These are phyloP conservation scores for Pipra filicauda DNA, from an alignment of 2,113 vertebrate genomes.

Conservation along the genomic window DNA sequence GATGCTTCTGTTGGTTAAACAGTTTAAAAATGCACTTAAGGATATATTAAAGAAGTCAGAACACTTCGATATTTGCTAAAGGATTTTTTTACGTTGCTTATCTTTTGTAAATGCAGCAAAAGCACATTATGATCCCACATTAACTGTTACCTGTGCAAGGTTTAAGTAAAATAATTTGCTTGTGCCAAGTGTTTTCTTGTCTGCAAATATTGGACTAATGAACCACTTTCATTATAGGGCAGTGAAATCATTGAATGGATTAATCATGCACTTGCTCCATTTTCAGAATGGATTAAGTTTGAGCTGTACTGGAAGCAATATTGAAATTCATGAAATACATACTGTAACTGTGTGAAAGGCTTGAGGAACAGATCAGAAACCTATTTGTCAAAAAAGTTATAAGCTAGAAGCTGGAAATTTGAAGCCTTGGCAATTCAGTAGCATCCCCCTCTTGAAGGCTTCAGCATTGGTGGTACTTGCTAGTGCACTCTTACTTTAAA, in stretches of 20 bases:
- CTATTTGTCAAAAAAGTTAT: not conserved
- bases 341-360: not conserved
- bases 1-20: not conserved
- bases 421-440: not conserved
- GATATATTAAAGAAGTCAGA: not conserved
- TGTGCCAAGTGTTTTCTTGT: not conserved
- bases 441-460: not conserved
- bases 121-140: not conserved
- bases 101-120: not conserved
- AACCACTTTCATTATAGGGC: not conserved
- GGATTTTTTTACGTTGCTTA: not conserved
- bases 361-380: not conserved
- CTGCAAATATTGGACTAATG: not conserved
- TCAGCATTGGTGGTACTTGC: not conserved
- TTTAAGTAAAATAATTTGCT: not conserved
- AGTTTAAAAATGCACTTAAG: not conserved
- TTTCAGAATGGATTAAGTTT: not conserved
- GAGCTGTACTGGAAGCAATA: not conserved
- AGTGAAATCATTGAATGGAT: not conserved
- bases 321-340: not conserved
- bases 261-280: not conserved
- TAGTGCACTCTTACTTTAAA: not conserved
- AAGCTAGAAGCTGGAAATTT: not conserved
- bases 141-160: not conserved
- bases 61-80: not conserved